Percentiles rank a stretch among this genome's conserved stretches.
These are phyloP conservation scores for Champsocephalus esox DNA, from an alignment of 2,797 vertebrate genomes.

Conservation along the genomic window DNA sequence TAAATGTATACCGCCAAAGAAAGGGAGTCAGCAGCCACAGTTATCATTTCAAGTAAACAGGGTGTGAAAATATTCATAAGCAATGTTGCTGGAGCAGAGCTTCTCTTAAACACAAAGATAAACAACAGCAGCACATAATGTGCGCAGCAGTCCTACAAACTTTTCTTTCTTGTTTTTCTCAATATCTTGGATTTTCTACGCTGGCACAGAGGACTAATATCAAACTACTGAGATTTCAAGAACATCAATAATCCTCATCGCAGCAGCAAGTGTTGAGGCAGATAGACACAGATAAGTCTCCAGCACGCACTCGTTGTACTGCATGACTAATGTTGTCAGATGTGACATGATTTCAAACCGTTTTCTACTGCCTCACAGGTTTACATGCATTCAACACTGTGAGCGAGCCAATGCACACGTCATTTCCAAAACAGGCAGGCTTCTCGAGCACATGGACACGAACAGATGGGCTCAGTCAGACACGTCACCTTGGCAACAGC, in stretches of 20 bases:
- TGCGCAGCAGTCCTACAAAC: conserved; percentile 25
- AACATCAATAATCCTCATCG: conserved; percentile 67
- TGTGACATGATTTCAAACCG: conserved; percentile 43
- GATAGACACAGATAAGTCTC: conserved; percentile 45
- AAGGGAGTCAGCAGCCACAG: conserved; percentile 11
- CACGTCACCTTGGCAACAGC: conserved; percentile 79
- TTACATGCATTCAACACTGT: conserved; percentile 18
- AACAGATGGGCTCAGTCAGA: conserved; percentile 79
- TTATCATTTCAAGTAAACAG: conserved; percentile 31
- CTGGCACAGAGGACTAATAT: conserved; percentile 52
- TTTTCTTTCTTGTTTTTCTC: conserved; percentile 3
- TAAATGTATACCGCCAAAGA: neutral
- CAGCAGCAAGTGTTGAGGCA: conserved; percentile 49
- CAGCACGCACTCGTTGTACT: conserved; percentile 22
- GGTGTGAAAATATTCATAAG: conserved; percentile 41
- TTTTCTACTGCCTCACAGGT: conserved; percentile 23
- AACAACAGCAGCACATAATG: conserved; percentile 18
- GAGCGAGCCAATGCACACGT: conserved; percentile 53
- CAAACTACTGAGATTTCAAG: conserved; percentile 53
- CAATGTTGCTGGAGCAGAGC: conserved; percentile 1
- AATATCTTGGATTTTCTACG: conserved; percentile 29
- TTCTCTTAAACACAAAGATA: conserved; percentile 13
- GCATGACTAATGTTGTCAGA: conserved; percentile 40
- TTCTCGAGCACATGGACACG: conserved; percentile 68
- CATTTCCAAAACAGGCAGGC: conserved; percentile 64